These are phyloP conservation scores for Hydrozoanthus gracilis DNA, from an alignment of 92 coral and sea anemone species.

Conservation along the genomic window DNA sequence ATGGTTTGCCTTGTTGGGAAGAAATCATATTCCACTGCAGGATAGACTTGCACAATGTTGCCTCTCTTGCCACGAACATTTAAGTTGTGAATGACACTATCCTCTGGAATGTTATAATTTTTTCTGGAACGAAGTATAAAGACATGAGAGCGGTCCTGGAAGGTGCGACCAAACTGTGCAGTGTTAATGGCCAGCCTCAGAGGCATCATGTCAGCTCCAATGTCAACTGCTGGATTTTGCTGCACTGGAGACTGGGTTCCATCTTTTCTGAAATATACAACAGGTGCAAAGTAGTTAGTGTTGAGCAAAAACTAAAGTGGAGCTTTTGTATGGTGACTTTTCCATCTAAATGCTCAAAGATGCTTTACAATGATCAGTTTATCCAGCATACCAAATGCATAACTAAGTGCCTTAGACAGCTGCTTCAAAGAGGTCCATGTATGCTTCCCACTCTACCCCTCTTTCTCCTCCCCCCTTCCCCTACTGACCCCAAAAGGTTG, in stretches of 20 bases:
- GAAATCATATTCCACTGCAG: slow-evolving; percentile 98
- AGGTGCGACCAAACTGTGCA: slow-evolving; percentile 96
- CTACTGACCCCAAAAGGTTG: too few relatives aligned
- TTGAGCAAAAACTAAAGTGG: not conserved
- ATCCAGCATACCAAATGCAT: too few relatives aligned
- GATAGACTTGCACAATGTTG: slow-evolving; percentile 92
- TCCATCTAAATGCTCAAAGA: too few relatives aligned
- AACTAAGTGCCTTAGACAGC: too few relatives aligned
- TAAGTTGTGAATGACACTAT: slow-evolving; percentile 76
- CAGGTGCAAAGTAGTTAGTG: not conserved
- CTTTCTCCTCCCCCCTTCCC: too few relatives aligned
- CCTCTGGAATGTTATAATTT: slow-evolving; percentile 57
- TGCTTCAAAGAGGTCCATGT: too few relatives aligned
- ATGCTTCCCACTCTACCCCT: too few relatives aligned
- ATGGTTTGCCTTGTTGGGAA: slow-evolving; percentile 77
- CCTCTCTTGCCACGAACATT: slow-evolving; percentile 98
- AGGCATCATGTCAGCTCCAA: slow-evolving; percentile 80
- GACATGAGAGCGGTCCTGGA: slow-evolving; percentile 93
- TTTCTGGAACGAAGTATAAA: slow-evolving; percentile 74
- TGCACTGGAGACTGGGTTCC: slow-evolving; percentile 76
- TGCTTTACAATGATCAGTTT: too few relatives aligned
- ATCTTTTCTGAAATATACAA: slow-evolving; percentile 35
- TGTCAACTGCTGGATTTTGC: slow-evolving; percentile 90
- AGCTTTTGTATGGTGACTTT: not conserved
- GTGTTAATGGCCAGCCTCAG: slow-evolving; percentile 95